Conservation (phyloP, 2,797 vertebrate genomes). For the Loris lydekkerianus region DNA sequence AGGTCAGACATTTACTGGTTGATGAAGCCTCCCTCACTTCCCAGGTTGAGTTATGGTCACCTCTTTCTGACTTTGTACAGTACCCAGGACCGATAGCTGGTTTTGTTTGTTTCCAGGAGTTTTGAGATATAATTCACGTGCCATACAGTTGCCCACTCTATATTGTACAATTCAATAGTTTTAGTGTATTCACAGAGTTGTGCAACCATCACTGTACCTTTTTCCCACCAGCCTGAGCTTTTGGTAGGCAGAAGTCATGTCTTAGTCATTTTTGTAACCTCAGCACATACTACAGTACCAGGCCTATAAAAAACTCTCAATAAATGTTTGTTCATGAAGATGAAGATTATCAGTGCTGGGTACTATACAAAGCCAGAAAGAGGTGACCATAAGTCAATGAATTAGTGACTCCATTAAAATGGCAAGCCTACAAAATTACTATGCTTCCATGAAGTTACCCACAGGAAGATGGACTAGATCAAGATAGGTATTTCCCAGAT, state of each 20-base stretch:
- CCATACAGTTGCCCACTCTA: conserved; percentile 5
- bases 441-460: conserved; percentile 25
- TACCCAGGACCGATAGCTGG: neutral
- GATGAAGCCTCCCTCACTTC: neutral
- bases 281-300: neutral
- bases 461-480: neutral
- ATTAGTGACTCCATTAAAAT: conserved; percentile 46
- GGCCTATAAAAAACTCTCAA: neutral
- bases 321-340: conserved; percentile 57
- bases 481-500: neutral
- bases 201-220: neutral
- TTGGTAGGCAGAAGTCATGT: conserved; percentile 9
- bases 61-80: conserved; percentile 18
- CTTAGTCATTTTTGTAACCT: conserved; percentile 46
- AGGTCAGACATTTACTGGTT: neutral
- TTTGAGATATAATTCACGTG: conserved; percentile 48
- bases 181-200: neutral
- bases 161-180: neutral
- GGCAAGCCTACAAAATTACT: conserved; percentile 3
- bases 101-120: conserved; percentile 31
- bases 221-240: conserved; percentile 2
- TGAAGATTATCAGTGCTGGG: neutral
- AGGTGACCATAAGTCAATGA: conserved; percentile 11
- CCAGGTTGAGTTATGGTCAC: neutral
- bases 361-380: conserved; percentile 24